Conservation (phyloP, 2,113 vertebrate genomes). For the Microcebus lehilahytsara region DNA sequence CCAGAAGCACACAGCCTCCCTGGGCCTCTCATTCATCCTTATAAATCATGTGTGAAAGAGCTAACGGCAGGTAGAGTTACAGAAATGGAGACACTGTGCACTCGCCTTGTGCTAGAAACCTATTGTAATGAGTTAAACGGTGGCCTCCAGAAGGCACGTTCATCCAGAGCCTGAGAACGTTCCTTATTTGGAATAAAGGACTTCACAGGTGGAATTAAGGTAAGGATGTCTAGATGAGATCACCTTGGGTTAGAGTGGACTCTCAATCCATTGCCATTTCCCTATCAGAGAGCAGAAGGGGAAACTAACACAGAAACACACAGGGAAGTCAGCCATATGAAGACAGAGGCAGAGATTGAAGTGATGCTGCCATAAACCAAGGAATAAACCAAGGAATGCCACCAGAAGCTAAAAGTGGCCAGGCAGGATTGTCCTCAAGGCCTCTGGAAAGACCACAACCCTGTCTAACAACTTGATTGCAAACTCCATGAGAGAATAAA, state of each 20-base stretch:
- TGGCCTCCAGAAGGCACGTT: neutral
- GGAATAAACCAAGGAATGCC: no score
- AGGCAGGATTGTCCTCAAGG: neutral
- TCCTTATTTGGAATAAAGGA: neutral
- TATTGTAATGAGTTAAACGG: neutral
- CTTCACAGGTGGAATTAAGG: neutral
- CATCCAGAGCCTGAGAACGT: neutral
- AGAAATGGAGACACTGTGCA: neutral
- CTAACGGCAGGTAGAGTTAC: neutral
- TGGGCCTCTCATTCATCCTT: neutral
- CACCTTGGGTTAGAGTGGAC: neutral
- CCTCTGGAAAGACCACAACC: neutral
- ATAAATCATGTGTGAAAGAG: neutral
- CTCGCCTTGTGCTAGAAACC: neutral
- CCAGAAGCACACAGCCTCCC: neutral
- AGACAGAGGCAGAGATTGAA: neutral
- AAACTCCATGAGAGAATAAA: neutral
- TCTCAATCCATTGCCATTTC: neutral
- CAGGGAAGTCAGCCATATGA: fast-evolving
- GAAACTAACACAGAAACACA: neutral
- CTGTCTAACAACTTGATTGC: neutral
- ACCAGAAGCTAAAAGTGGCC: neutral
- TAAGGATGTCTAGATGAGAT: neutral
- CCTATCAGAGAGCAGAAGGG: neutral
- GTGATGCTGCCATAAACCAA: neutral